Evolutionary conservation across 2,888 invertebrate species (phyloP), one percentile per base, ranked within the genome.

Genomic region (Endotricha flammealis): DNA sequence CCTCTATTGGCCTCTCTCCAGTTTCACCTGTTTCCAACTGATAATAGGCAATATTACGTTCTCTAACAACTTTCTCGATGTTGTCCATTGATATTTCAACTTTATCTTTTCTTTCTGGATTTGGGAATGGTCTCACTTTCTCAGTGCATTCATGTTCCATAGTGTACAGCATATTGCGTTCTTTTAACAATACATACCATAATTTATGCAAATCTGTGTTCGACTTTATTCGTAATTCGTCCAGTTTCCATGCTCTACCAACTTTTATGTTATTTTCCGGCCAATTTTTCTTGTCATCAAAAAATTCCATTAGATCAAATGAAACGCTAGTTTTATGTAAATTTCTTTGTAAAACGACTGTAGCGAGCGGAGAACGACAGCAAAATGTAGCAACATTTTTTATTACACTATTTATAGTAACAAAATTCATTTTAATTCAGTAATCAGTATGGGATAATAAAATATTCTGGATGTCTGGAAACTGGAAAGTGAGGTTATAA

Each of bases 171-270:
- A 99, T 98, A 73, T 99, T 99, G 36, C 93, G 89, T 79, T 99
- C 99, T 82, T 99, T 99, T 34, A 98, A 78, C 38, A 99, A 82
- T 9, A 90, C 64, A 62, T 89, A 98, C 99, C 99, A 99, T 40
- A 99, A 81, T 83, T 99, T 98, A 71, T 99, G 99, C 38, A 99
- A 88, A 77, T 99, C 99, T 32, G 91, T 88, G 69, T 98, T 99
- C 29, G 96, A 96, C 78, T 99, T 99, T 30, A 98, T 90, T 59
- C 99, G 88, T 11, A 99, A 82, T 74, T 99, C 99, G 46, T 97
- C 97, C 37, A 88, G 73, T 42, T 85, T 92, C 98, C 98, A 99
- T 3, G 94, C 90, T 53, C 98, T 89, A 2, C 98, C 97, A 33
- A 91, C 90, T 81, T 90, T 91, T 4, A 98, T 90, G 63, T 91